A percentile compares a stretch with the other conserved stretches of the same genome.
Evolutionary conservation across 2,888 invertebrate genomes (phyloP).

Genomic region (Nymphalis c-album): DNA sequence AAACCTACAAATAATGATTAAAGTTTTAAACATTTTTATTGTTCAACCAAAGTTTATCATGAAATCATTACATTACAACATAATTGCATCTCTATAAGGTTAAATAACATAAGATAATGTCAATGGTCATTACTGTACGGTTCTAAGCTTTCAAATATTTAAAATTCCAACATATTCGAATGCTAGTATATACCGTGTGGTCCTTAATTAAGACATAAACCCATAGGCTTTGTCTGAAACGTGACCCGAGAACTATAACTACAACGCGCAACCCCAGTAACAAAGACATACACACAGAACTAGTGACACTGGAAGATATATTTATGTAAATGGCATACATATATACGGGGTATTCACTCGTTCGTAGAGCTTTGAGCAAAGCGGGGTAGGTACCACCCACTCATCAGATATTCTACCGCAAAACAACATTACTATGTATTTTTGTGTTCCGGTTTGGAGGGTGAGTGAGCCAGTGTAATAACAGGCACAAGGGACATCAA

Average conservation of each 20-base stretch:
- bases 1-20: too few species aligned
- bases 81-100: neutral
- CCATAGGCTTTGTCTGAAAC: conserved; percentile 69
- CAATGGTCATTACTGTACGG: neutral
- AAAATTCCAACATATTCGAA: conserved; percentile 29
- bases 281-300: conserved; percentile 35
- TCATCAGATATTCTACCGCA: too few species aligned
- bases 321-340: neutral
- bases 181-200: conserved; percentile 47
- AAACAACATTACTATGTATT: too few species aligned
- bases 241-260: conserved; percentile 64
- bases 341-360: neutral
- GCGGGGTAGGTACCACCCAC: too few species aligned
- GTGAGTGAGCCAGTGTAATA: too few species aligned
- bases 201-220: conserved; percentile 72
- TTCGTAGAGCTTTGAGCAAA: too few species aligned
- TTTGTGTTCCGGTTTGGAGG: too few species aligned
- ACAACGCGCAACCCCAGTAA: conserved; percentile 50
- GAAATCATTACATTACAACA: neutral
- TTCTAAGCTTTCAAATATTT: conserved; percentile 23
- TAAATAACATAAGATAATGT: neutral
- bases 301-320: conserved; percentile 30
- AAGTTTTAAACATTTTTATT: neutral
- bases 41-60: neutral
- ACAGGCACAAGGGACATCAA: too few species aligned